phyloP scores from a whole-genome alignment of 2,888 invertebrate genomes.

The Brachycybe producta region DNA sequence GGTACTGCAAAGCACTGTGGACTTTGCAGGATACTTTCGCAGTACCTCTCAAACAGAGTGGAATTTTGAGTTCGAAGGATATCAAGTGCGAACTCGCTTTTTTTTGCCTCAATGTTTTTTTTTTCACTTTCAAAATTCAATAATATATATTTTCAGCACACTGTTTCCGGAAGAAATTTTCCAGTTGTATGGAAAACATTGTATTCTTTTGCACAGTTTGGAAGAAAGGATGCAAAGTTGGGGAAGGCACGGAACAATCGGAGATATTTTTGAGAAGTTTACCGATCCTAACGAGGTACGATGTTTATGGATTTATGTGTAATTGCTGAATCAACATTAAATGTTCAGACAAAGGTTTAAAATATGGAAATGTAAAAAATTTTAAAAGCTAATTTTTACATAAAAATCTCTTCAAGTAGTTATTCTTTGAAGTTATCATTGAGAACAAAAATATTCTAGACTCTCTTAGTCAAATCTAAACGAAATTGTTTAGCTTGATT shows the following conservation, averaged over 20 bases:
- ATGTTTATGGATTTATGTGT: no score
- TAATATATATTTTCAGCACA: slow-evolving; percentile 25
- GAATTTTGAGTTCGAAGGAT: slow-evolving; percentile 29
- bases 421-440: no score
- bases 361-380: no score
- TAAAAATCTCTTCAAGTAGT: no score
- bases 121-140: not conserved
- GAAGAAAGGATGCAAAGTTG: slow-evolving; percentile 34
- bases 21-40: slow-evolving; percentile 29
- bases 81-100: slow-evolving; percentile 26
- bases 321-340: no score
- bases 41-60: slow-evolving; percentile 30
- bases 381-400: no score
- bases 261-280: slow-evolving; percentile 33
- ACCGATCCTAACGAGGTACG: slow-evolving; percentile 23
- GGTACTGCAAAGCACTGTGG: not conserved
- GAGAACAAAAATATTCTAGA: no score
- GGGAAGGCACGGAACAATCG: slow-evolving; percentile 31
- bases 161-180: slow-evolving; percentile 36
- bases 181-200: slow-evolving; percentile 36
- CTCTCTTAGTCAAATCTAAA: no score
- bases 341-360: no score
- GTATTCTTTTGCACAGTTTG: slow-evolving; percentile 33
- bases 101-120: not conserved
- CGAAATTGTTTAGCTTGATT: no score